These are phyloP conservation scores for Strigamia maritima DNA, from an alignment of 2,888 invertebrate genomes.

Conservation along the genomic window DNA sequence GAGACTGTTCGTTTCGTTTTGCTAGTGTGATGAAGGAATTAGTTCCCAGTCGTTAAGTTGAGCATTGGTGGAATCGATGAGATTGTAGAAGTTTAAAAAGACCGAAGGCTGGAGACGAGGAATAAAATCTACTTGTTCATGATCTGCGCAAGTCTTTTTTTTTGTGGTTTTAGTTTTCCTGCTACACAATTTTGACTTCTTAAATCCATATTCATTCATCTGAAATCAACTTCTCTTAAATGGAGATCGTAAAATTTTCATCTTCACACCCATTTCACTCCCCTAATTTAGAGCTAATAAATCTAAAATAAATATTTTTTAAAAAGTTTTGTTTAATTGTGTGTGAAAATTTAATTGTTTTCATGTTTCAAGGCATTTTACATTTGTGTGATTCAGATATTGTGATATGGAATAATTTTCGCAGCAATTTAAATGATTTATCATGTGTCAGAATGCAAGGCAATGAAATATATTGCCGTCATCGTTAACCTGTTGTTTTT, in stretches of 20 bases:
- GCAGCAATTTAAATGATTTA: not conserved
- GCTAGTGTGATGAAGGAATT: conserved; percentile 31
- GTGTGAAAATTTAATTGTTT: not conserved
- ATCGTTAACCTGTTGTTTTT: not conserved
- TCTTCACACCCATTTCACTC: conserved; percentile 12
- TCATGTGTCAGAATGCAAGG: not conserved
- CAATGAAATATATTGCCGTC: not conserved
- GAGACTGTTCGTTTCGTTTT: conserved; percentile 21
- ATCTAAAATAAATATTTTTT: not conserved
- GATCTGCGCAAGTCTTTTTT: not conserved
- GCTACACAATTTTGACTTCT: not conserved
- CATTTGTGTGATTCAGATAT: not conserved
- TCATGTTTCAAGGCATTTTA: not conserved
- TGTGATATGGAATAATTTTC: not conserved
- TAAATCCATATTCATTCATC: not conserved
- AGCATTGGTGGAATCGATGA: conserved; percentile 5
- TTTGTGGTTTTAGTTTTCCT: not conserved
- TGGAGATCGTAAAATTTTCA: conserved; percentile 2
- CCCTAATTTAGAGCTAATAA: not conserved
- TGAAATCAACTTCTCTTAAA: conserved; percentile 12
- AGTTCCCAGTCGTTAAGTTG: conserved; percentile 31
- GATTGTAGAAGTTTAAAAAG: conserved; percentile 31
- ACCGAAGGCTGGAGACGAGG: not conserved
- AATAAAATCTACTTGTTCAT: conserved; percentile 12
- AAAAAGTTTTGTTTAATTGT: not conserved